Percentiles rank a stretch among this genome's conserved stretches.
phyloP scores from a whole-genome alignment of 2,888 invertebrate genomes.

The Eupithecia inturbata region DNA sequence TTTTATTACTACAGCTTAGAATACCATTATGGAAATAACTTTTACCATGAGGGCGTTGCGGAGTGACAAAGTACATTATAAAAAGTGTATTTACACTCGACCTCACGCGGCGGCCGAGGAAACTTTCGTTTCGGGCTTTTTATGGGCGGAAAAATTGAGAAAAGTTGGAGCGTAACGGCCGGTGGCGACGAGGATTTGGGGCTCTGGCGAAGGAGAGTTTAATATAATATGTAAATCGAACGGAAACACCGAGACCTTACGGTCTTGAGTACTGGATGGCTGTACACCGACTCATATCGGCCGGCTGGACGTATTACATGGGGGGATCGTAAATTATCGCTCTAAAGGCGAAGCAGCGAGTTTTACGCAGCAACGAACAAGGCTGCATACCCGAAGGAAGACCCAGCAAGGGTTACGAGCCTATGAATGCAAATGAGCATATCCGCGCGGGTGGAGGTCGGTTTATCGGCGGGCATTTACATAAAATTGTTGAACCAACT shows the following conservation, averaged over 20 bases:
- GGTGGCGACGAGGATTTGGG: conserved; percentile 74
- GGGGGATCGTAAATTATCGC: conserved; percentile 81
- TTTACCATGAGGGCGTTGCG: conserved; percentile 65
- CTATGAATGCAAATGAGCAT: conserved; percentile 84
- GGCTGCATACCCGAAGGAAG: conserved; percentile 70
- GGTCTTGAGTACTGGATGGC: conserved; percentile 65
- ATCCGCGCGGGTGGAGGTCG: conserved; percentile 70
- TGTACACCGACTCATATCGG: conserved; percentile 72
- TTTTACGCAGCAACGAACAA: conserved; percentile 73
- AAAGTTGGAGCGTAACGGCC: conserved; percentile 83
- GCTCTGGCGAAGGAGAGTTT: conserved; percentile 72
- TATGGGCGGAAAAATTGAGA: conserved; percentile 84
- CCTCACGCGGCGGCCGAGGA: conserved; percentile 77
- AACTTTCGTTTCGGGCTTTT: conserved; percentile 81
- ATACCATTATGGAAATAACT: conserved; percentile 71
- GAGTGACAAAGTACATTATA: conserved; percentile 81
- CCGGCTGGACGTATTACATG: conserved; percentile 76
- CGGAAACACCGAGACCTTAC: conserved; percentile 76
- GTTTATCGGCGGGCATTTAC: conserved; percentile 80
- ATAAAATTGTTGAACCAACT: conserved; percentile 74
- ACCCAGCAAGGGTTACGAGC: conserved; percentile 81
- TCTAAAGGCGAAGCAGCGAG: conserved; percentile 76
- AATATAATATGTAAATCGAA: conserved; percentile 84
- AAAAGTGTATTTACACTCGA: conserved; percentile 83
- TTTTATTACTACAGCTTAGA: conserved; percentile 37